These are phyloP conservation scores for Avahi laniger DNA, from an alignment of 2,797 vertebrate genomes.

Conservation along the genomic window DNA sequence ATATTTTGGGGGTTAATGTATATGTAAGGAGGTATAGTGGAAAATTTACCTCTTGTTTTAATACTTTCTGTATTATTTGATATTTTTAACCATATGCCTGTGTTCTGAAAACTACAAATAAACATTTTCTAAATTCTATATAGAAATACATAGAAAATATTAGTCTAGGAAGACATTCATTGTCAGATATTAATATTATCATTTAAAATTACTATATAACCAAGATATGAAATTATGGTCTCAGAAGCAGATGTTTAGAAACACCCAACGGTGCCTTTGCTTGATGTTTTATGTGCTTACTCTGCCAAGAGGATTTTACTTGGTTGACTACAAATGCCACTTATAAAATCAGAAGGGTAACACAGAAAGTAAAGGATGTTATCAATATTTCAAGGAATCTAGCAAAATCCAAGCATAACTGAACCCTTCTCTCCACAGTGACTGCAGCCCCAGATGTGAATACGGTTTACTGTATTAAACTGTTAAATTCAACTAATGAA, in stretches of 20 bases:
- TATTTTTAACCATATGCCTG: not conserved
- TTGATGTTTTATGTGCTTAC: not conserved
- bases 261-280: not conserved
- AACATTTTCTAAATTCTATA: not conserved
- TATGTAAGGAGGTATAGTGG: not conserved
- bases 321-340: not conserved
- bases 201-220: not conserved
- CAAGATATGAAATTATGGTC: slow-evolving; percentile 30
- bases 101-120: not conserved
- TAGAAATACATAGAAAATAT: not conserved
- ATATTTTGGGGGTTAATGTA: not conserved
- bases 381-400: slow-evolving; percentile 58
- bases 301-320: not conserved
- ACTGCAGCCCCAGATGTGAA: not conserved
- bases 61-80: not conserved
- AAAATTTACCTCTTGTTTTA: slow-evolving; percentile 12
- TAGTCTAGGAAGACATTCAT: slow-evolving; percentile 3
- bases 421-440: not conserved
- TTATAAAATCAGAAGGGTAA: slow-evolving; percentile 20
- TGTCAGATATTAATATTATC: not conserved
- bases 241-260: slow-evolving; percentile 61
- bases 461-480: not conserved
- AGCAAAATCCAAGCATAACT: slow-evolving; percentile 12
- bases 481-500: not conserved
- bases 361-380: not conserved